These are phyloP conservation scores for Hesperia comma DNA, from an alignment of 2,888 invertebrate genomes.

Conservation along the genomic window DNA sequence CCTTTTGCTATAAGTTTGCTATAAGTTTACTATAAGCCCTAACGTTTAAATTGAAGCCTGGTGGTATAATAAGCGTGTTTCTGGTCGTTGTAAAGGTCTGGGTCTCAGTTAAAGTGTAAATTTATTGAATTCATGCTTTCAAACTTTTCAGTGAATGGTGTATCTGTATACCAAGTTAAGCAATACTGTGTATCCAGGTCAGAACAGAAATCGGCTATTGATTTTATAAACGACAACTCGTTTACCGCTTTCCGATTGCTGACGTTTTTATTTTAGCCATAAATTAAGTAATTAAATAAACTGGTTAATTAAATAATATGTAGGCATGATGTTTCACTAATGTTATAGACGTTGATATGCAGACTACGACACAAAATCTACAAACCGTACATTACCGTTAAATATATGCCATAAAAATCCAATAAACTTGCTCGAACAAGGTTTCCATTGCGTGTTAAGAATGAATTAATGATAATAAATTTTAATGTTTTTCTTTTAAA, in stretches of 20 bases:
- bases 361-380: slow-evolving; percentile 26
- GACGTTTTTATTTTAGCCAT: slow-evolving; percentile 40
- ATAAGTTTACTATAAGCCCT: no score
- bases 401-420: slow-evolving; percentile 23
- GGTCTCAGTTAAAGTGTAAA: background rate
- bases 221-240: slow-evolving; percentile 34
- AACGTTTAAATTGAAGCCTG: no score
- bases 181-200: slow-evolving; percentile 24
- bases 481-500: slow-evolving; percentile 5
- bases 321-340: slow-evolving; percentile 39
- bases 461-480: background rate
- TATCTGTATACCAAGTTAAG: slow-evolving; percentile 9
- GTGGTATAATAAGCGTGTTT: no score
- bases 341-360: slow-evolving; percentile 28
- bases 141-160: background rate
- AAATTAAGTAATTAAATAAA: slow-evolving; percentile 43
- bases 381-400: slow-evolving; percentile 9
- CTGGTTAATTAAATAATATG: slow-evolving; percentile 42
- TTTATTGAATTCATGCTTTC: background rate
- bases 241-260: slow-evolving; percentile 25
- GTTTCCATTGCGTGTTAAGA: background rate
- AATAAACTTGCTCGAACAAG: slow-evolving; percentile 32
- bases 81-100: no score
- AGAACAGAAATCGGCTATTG: slow-evolving; percentile 21
- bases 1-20: no score